Conservation (phyloP, 2,888 invertebrate genomes). For the Chrysotoxum bicinctum region DNA sequence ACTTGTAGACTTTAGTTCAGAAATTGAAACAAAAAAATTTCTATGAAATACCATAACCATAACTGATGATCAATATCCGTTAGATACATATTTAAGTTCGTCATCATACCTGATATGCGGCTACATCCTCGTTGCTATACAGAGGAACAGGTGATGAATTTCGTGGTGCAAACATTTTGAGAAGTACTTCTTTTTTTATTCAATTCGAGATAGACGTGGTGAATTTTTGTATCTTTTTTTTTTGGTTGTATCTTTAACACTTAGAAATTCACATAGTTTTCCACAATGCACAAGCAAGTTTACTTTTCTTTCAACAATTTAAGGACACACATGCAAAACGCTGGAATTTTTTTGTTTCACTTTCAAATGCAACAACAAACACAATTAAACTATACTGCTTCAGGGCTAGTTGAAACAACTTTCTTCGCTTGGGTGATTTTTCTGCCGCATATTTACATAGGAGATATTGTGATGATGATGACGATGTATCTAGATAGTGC, state of each 20-base stretch:
- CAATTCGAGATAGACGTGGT: neutral
- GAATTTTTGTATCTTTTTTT: neutral
- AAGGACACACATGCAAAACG: constrained; percentile 10
- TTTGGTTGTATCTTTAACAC: neutral
- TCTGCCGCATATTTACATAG: constrained; percentile 51
- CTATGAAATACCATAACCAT: neutral
- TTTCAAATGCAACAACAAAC: constrained; percentile 54
- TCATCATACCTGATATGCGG: constrained; percentile 80
- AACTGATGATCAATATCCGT: constrained; percentile 30
- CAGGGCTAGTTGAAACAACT: constrained; percentile 59
- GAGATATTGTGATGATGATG: neutral
- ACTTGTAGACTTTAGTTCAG: constrained; percentile 25
- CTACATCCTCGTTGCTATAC: constrained; percentile 80
- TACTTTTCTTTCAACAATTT: neutral
- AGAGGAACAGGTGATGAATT: constrained; percentile 81
- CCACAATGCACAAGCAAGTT: neutral
- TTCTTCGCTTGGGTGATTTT: constrained; percentile 59
- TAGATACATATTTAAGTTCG: constrained; percentile 18
- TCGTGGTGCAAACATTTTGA: constrained; percentile 81
- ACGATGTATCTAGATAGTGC: constrained; percentile 25
- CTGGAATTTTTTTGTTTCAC: constrained; percentile 40
- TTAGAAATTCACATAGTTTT: constrained; percentile 31
- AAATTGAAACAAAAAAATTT: constrained; percentile 14
- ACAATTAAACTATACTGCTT: constrained; percentile 23
- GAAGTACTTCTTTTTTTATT: neutral